Conservation (phyloP, 1,140 invertebrate genomes). For the Bacillus rossius region DNA sequence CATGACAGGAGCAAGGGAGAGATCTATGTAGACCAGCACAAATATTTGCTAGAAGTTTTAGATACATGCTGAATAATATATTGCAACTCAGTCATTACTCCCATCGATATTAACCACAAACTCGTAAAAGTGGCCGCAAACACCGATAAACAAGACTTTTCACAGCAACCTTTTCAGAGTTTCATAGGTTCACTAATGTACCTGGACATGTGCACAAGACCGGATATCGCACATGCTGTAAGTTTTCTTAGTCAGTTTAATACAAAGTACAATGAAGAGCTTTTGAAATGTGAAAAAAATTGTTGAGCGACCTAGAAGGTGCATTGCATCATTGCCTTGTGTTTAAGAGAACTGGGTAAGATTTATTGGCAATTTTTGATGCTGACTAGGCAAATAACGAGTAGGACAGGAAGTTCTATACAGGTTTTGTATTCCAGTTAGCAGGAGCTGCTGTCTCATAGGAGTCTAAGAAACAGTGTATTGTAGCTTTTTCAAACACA, state of each 20-base stretch:
- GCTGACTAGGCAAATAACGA: slow-evolving; percentile 32
- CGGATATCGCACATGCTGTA: slow-evolving; percentile 43
- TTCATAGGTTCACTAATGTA: slow-evolving; percentile 41
- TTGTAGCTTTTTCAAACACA: slow-evolving; percentile 41
- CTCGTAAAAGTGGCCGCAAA: slow-evolving; percentile 11
- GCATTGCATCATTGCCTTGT: slow-evolving; percentile 29
- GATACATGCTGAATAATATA: slow-evolving; percentile 31
- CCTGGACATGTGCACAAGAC: slow-evolving; percentile 37
- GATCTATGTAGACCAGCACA: slow-evolving; percentile 19
- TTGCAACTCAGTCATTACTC: slow-evolving; percentile 23
- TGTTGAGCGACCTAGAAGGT: slow-evolving; percentile 40
- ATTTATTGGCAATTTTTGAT: slow-evolving; percentile 20
- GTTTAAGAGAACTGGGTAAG: slow-evolving; percentile 18
- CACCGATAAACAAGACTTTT: slow-evolving; percentile 2
- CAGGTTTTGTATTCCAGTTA: slow-evolving; percentile 34
- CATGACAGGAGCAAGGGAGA: slow-evolving; percentile 11
- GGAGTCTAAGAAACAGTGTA: slow-evolving; percentile 45
- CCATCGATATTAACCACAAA: slow-evolving; percentile 23
- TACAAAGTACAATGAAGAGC: slow-evolving; percentile 28
- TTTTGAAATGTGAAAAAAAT: slow-evolving; percentile 41
- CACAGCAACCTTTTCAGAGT: slow-evolving; percentile 25
- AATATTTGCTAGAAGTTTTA: slow-evolving; percentile 25
- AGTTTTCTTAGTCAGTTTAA: slow-evolving; percentile 42
- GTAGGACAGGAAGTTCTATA: slow-evolving; percentile 28
- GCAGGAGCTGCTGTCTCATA: slow-evolving; percentile 42